Base-by-base conservation (phyloP, 1,140 invertebrate genomes). In the Semibalanus balanoides region DNA sequence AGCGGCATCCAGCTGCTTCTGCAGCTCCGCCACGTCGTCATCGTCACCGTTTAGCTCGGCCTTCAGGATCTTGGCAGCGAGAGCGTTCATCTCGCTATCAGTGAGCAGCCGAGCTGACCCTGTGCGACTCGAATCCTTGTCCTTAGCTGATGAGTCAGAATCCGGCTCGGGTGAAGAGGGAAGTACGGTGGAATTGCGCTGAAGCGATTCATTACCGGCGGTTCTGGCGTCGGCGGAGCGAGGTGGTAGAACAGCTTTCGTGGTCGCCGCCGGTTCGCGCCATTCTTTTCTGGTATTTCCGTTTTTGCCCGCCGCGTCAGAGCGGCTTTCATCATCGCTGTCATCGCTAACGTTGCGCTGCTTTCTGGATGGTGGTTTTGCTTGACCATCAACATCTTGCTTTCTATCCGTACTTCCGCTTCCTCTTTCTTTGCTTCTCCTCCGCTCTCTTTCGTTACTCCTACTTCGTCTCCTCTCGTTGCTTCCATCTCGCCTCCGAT, bases 11-110 rank as follows among this genome's bases (percentile, higher is more conserved):
- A 96, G 83, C 83, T 95, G 89, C 11, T 81, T 76, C 85, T 94
- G 93, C 11, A 97, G 83, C 81, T 93, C 86, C 40, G 82, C 80
- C 3, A 89, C 90, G 75, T 29, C 82, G 80, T 88, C 88, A 75
- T 82, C 83, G 83, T 97, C 90, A 70, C 94, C 94, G 85, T 95
- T 88, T 78, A 86, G 79, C 74, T 97, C 94, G 35, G 95, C 95
- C 86, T 95, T 95, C 0, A 97, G 84, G 77, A 95, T 88, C 85
- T 92, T 94, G 27, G 94, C 93, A 30, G 89, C 92, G 22, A 98
- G 81, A 79, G 90, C 88, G 85, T 97, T 97, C 86, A 96, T 89
- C 83, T 96, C 91, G 81, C 91, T 89, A 83, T 94, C 90, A 43
- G 89, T 64, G 14, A 64, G 51, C 22, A 19, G 51, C 51, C 11